Evolutionary conservation across 2,888 invertebrate species (phyloP).

Genomic region (Tetragonula carbonaria): DNA sequence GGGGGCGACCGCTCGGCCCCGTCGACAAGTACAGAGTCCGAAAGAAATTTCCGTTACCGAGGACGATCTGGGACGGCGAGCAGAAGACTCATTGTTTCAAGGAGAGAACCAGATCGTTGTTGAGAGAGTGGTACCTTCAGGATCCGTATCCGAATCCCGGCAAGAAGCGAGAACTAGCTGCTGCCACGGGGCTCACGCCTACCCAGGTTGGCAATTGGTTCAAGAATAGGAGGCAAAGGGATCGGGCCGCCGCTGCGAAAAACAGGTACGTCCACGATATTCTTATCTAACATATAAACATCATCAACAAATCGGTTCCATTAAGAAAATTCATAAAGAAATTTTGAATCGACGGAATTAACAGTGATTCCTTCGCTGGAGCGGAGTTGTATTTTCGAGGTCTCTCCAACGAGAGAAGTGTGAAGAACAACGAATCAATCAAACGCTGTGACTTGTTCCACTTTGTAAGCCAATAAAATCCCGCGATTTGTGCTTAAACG

Average conservation of each 20-base stretch:
- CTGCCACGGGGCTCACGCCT: conserved; percentile 95
- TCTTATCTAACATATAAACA: neutral
- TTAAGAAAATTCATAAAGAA: neutral
- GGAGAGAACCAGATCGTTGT: conserved; percentile 96
- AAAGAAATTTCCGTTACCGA: conserved; percentile 96
- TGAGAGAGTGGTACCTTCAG: conserved; percentile 99
- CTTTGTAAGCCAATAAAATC: no score
- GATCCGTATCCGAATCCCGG: conserved; percentile 98
- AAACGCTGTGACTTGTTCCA: neutral
- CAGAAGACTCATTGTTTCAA: conserved; percentile 98
- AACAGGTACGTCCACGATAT: conserved; percentile 90
- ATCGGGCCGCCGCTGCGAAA: conserved; percentile 96
- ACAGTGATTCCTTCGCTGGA: neutral
- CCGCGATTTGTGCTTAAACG: no score
- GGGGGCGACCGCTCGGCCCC: conserved; percentile 95
- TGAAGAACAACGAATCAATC: neutral
- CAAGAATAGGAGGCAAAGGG: conserved; percentile 94
- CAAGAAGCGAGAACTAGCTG: conserved; percentile 95
- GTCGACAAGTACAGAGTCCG: conserved; percentile 97
- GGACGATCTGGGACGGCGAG: conserved; percentile 98
- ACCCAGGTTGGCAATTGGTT: conserved; percentile 98
- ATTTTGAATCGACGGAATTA: neutral
- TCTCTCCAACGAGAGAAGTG: neutral
- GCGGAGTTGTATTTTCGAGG: neutral
- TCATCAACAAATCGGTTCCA: no score